Evolutionary conservation across 2,888 invertebrate genomes (phyloP), one percentile per base, ranked within the genome.

Genomic region (Esperia sulphurella): DNA sequence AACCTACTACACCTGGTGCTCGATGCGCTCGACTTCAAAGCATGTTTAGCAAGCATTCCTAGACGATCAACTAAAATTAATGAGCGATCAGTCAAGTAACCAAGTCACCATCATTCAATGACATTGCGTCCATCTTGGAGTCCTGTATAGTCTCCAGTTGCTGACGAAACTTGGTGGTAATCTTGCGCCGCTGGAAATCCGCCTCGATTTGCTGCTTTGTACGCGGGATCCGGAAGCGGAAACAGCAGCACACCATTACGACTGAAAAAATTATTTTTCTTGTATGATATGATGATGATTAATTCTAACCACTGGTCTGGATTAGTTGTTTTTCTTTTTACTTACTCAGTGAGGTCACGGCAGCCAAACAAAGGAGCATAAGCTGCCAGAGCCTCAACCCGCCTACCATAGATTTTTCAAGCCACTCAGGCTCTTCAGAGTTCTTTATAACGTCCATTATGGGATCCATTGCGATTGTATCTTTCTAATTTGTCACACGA

Each of bases 161-260:
- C 61, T 95, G 93, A 8, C 95, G 92, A 77, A 97, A 97, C 76
- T 95, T 96, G 60, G 92, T 92, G 0, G 96, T 94, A 43, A 97
- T 93, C 77, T 93, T 94, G 65, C 95, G 94, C 14, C 97, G 91
- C 63, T 95, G 94, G 79, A 95, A 97, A 80, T 98, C 97, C 0
- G 97, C 97, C 76, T 97, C 97, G 55, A 98, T 98, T 83, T 98
- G 97, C 79, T 97, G 97, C 76, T 97, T 97, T 0, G 98, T 98
- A 46, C 98, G 91, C 0, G 98, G 98, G 59, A 98, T 95, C 35
- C 98, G 94, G 79, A 97, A 96, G 58, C 95, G 94, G 66, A 97
- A 92, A 72, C 97, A 97, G 74, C 97, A 98, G 76, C 97, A 98
- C 46, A 97, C 85, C 70, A 96, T 92, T 56, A 97, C 93, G 53